Base-by-base conservation (phyloP, 2,797 vertebrate genomes). In the Petrocephalus sullivani region DNA sequence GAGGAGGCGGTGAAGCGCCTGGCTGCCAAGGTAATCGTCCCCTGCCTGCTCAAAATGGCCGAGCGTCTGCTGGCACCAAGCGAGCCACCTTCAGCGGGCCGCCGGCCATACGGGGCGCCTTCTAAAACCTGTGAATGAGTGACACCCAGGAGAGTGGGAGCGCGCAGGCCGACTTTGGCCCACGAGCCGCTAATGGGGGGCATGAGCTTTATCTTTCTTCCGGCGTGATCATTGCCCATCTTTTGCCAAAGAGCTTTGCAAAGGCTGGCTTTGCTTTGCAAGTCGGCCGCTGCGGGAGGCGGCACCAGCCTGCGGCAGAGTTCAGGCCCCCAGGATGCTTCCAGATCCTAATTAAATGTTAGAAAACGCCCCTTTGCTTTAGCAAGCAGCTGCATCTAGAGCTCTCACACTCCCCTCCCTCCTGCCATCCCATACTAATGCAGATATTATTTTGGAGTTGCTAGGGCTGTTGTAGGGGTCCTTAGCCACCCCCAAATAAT, bases 1-100 rank as follows among this genome's bases (percentile, higher is more conserved):
- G 97, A 97, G 75, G 97, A 97, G 89, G 95, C 97, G 0, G 97
- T 97, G 90, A 97, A 95, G 91, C 95, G 94, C 28, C 96, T 99
- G 1, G 98, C 98, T 33, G 95, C 98, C 3, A 98, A 97, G 97
- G 98, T 99, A 95, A 88, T n/a, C 49, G n/a, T 46, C 78, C 6
- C 12, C 5, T 41, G 10, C 23, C 19, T 58, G 28, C 49, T 51
- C 51, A 46, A 60, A 23, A 85, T 51, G 54, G 16, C 16, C 4
- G 28, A 58, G 16, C 56, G 14, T 86, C 23, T 58, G 23, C 33
- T 41, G 54, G 46, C n/a, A 54, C 19, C n/a, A 84, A 54, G n/a
- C 3, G 12, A 51, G 53, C 3, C 10, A 51, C 81, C 46, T 84
- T 78, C 14, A 78, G 71, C 41, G 64, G 12, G 33, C 33, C 23